phyloP scores from a whole-genome alignment of 2,888 invertebrate genomes.

The Eilema griseolum region DNA sequence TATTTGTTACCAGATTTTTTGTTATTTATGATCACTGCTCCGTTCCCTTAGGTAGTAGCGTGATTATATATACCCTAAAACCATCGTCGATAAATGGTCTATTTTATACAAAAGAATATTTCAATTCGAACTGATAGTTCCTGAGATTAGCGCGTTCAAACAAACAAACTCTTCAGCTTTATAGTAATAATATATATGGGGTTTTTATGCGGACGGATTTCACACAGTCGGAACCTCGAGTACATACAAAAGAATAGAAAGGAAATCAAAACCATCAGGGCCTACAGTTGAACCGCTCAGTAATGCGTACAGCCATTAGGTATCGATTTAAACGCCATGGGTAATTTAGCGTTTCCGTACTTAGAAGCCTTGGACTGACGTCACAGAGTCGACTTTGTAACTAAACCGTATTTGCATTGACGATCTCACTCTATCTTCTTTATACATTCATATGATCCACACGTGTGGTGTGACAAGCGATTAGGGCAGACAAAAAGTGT shows the following conservation, averaged over 20 bases:
- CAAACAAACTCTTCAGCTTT: no score
- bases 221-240: no score
- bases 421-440: constrained; percentile 8
- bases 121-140: no score
- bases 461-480: constrained; percentile 9
- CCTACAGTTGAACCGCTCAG: neutral
- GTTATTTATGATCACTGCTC: no score
- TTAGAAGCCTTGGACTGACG: constrained; percentile 18
- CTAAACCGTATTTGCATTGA: neutral
- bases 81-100: no score
- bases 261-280: constrained; percentile 9
- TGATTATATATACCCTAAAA: no score
- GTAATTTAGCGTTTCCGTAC: constrained; percentile 22
- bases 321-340: constrained; percentile 19
- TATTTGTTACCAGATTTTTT: no score
- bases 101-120: no score
- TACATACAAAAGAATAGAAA: neutral
- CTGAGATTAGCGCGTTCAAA: no score
- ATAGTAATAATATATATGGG: no score
- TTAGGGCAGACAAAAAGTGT: constrained; percentile 8
- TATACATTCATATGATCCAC: constrained; percentile 4
- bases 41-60: no score
- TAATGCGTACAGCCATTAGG: constrained; percentile 8
- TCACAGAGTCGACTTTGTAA: constrained; percentile 6
- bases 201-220: no score